Evolutionary conservation across 1,140 invertebrate genomes (phyloP).

Genomic region (Liolophura sinensis): DNA sequence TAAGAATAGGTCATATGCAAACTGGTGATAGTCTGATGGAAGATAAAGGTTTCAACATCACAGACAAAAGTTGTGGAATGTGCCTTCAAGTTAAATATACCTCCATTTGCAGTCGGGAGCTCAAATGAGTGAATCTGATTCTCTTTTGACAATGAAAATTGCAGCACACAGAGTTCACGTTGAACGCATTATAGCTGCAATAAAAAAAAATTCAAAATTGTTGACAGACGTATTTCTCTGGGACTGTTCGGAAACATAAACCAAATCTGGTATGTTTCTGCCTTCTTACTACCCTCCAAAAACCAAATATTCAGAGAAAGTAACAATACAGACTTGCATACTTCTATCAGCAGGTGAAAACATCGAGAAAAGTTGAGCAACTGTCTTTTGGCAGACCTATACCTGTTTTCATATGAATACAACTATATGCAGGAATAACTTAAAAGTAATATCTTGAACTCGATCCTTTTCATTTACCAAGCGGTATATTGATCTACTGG

Average conservation of each 20-base stretch:
- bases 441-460: too few species aligned
- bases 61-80: slow-evolving; percentile 15
- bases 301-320: too few species aligned
- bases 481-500: too few species aligned
- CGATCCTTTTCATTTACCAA: too few species aligned
- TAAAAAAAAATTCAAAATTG: slow-evolving; percentile 26
- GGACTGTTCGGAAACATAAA: slow-evolving; percentile 24
- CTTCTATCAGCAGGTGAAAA: too few species aligned
- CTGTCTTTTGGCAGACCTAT: too few species aligned
- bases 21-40: slow-evolving; percentile 24
- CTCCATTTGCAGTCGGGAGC: slow-evolving; percentile 12
- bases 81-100: slow-evolving; percentile 21
- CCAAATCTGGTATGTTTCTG: slow-evolving; percentile 26
- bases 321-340: too few species aligned
- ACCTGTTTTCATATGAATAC: too few species aligned
- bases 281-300: slow-evolving; percentile 20
- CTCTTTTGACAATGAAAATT: slow-evolving; percentile 18
- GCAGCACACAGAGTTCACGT: slow-evolving; percentile 28
- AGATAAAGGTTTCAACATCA: slow-evolving; percentile 29
- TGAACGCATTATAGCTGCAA: slow-evolving; percentile 21
- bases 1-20: slow-evolving; percentile 11
- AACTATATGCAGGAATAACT: too few species aligned
- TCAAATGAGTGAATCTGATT: slow-evolving; percentile 18
- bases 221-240: slow-evolving; percentile 17
- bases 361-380: too few species aligned